Evolutionary conservation across 2,888 invertebrate genomes (phyloP), one percentile per base, ranked within the genome.

Genomic region (Phyllotreta striolata): DNA sequence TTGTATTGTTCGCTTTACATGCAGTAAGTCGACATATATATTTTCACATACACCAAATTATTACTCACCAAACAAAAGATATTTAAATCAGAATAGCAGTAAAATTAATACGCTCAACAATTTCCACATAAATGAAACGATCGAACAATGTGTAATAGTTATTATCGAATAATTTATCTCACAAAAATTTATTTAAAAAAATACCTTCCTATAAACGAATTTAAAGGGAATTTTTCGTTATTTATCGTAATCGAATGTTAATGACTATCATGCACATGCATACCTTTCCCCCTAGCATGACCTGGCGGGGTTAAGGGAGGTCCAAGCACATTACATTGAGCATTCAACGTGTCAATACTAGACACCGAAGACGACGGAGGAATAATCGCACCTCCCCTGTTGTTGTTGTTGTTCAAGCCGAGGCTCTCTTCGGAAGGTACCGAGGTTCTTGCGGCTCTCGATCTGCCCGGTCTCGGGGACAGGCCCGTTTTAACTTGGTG

Each of bases 361-460:
- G 83, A 78, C 80, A 85, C 84, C 72, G 84, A 83, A 76, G 85
- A 78, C 72, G 84, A 86, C 72, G 83, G 84, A 70, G 84, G 83
- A 76, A 80, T 83, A 76, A 77, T 69, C 66, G 77, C 78, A 76
- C 78, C 79, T 74, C 78, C 71, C 63, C 69, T 68, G 51, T 70
- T 69, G 61, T 80, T 80, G 72, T 82, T 82, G 72, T 82, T 82
- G 73, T 79, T 83, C 65, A 81, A 78, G 70, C 79, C 76, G 75
- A 85, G 79, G 75, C 82, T 83, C 68, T 87, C 87, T 76, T 88
- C 87, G 0, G 85, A 86, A 41, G 87, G 87, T 64, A 87, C 85
- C 35, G 86, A 86, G 66, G 84, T 84, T 66, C 87, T 80, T 7
- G 84, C 82, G 3, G 81, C 80, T 64, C 86, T 80, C 6, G 83